Percentiles rank a stretch among this genome's conserved stretches.
Conservation (phyloP, 2,113 vertebrate species). For the Rynchops niger region DNA sequence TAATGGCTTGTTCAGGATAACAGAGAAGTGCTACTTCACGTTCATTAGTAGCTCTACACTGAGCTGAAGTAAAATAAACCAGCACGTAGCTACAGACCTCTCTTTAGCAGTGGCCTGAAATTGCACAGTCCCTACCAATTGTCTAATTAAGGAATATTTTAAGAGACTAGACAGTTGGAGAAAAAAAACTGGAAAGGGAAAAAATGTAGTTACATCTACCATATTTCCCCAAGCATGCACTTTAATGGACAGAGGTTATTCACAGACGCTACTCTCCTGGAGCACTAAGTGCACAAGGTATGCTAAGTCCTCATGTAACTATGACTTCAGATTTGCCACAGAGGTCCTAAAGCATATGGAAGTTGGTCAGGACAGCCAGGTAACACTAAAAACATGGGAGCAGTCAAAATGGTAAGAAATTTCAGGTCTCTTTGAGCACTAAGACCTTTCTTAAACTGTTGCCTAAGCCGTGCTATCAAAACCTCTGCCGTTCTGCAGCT, state of each 20-base stretch:
- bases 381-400: neutral
- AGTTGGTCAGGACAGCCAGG: neutral
- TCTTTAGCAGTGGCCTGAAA: neutral
- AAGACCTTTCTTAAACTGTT: neutral
- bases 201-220: conserved; percentile 1
- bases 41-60: neutral
- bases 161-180: neutral
- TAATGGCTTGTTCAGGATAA: neutral
- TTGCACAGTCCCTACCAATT: neutral
- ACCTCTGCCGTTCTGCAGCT: neutral
- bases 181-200: neutral
- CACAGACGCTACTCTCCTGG: neutral
- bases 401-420: neutral
- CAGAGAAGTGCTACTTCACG: neutral
- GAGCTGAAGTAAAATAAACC: neutral
- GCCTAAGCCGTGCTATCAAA: neutral
- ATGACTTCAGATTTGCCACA: neutral
- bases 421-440: neutral
- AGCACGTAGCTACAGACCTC: neutral
- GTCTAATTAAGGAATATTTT: conserved; percentile 35
- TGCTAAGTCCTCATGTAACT: neutral
- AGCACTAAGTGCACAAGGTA: neutral
- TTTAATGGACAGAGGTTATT: neutral
- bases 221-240: neutral
- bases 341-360: neutral